Evolutionary conservation across 2,113 vertebrate species (phyloP).

Genomic region (Cichladusa arquata): DNA sequence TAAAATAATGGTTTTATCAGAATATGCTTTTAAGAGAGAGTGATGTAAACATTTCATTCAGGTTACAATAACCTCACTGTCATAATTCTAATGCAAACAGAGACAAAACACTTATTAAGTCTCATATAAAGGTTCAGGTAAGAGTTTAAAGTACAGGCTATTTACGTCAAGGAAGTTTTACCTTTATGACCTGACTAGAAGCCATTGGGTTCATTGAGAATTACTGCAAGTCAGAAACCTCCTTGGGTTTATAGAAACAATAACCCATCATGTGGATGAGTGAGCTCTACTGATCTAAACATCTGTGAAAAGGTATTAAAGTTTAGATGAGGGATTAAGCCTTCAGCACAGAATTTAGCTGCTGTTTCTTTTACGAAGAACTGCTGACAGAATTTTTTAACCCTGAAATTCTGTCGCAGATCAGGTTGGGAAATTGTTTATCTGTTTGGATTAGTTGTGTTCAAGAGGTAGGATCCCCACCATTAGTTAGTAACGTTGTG

Average conservation of each 20-base stretch:
- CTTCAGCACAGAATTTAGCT: not conserved
- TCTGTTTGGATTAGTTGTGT: not conserved
- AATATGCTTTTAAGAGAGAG: not conserved
- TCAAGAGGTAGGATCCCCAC: not conserved
- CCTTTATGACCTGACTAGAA: not conserved
- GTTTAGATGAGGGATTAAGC: not conserved
- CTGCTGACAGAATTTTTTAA: not conserved
- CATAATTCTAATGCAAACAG: not conserved
- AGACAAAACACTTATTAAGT: not conserved
- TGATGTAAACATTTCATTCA: not conserved
- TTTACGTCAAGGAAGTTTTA: constrained; percentile 34
- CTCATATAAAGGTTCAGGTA: not conserved
- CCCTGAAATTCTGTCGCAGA: not conserved
- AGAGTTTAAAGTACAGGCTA: constrained; percentile 16
- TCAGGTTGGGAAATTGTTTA: not conserved
- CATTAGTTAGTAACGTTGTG: not conserved
- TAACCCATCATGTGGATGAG: not conserved
- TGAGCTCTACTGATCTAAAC: not conserved
- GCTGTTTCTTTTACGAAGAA: not conserved
- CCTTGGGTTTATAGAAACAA: not conserved
- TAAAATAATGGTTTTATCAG: not conserved
- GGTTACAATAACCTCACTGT: not conserved
- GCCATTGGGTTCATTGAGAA: not conserved
- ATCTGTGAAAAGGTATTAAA: not conserved
- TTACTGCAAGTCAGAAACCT: not conserved